Percentiles rank a stretch among this genome's conserved stretches.
These are phyloP conservation scores for Microhierax caerulescens DNA, from an alignment of 2,797 vertebrate genomes.

Conservation along the genomic window DNA sequence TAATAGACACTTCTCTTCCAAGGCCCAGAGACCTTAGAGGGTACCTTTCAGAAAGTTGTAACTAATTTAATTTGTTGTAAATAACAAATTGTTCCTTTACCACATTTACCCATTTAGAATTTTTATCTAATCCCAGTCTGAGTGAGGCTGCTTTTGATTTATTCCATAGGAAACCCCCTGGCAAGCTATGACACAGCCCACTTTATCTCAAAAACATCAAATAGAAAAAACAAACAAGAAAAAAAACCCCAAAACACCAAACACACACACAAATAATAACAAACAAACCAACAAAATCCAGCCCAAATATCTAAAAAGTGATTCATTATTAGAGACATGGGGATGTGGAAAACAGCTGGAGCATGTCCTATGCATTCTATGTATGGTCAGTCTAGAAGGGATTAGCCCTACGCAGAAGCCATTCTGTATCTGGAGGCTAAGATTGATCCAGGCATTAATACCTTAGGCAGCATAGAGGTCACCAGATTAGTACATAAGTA, in stretches of 20 bases:
- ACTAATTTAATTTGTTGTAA: neutral
- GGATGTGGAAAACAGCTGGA: neutral
- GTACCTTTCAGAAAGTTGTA: neutral
- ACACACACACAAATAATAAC: too few relatives aligned
- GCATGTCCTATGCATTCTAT: accelerated
- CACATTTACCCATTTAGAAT: neutral
- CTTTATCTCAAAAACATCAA: neutral
- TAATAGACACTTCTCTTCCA: neutral
- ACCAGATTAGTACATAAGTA: neutral
- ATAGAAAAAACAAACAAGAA: neutral
- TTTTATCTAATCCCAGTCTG: neutral
- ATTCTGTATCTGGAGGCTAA: neutral
- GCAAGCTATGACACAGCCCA: neutral
- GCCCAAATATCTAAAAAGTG: neutral
- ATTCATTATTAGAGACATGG: neutral
- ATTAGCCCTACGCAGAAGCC: neutral
- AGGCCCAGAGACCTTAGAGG: neutral
- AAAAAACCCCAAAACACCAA: neutral
- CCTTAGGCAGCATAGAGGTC: neutral
- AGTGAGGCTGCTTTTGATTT: neutral
- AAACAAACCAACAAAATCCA: neutral
- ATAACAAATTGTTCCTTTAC: neutral
- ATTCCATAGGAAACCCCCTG: neutral
- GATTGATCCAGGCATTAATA: neutral
- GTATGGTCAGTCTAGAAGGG: neutral